phyloP scores from a whole-genome alignment of 1,140 invertebrate genomes.

The Lamellibrachia luymesi region DNA sequence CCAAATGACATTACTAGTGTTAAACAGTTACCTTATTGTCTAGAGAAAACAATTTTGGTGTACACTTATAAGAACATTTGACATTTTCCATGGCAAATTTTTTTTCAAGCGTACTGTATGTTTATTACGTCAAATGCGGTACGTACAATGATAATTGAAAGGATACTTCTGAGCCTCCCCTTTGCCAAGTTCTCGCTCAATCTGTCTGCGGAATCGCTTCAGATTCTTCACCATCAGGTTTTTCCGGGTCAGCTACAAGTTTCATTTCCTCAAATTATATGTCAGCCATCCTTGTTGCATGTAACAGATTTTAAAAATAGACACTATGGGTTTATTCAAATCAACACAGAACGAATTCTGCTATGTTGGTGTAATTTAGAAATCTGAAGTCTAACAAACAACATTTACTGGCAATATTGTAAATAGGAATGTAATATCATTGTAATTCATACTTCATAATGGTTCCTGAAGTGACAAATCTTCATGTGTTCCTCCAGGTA shows the following conservation, averaged over 20 bases:
- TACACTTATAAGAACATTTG: too few relatives aligned
- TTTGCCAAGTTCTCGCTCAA: slow-evolving; percentile 54
- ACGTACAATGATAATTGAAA: slow-evolving; percentile 9
- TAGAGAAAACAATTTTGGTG: too few relatives aligned
- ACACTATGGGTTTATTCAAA: not conserved
- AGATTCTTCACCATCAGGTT: slow-evolving; percentile 61
- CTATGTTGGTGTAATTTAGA: not conserved
- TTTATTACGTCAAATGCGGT: not conserved
- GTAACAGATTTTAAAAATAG: not conserved
- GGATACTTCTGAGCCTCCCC: slow-evolving; percentile 44
- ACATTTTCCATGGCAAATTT: too few relatives aligned
- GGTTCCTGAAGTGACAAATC: slow-evolving; percentile 61
- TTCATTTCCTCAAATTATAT: not conserved
- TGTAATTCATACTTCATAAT: slow-evolving; percentile 54
- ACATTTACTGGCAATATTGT: not conserved
- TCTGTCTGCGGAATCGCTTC: slow-evolving; percentile 54
- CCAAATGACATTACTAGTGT: too few relatives aligned
- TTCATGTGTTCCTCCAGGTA: slow-evolving; percentile 59
- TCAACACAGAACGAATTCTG: not conserved
- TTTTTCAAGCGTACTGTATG: too few relatives aligned
- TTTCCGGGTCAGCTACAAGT: slow-evolving; percentile 55
- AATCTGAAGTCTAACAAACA: not conserved
- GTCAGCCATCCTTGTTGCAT: too few relatives aligned
- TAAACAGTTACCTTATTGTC: too few relatives aligned
- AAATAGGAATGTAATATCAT: not conserved